Percentiles rank a stretch among this genome's conserved stretches.
These are phyloP conservation scores for Calcarius lapponicus DNA, from an alignment of 2,797 vertebrate species.

Conservation along the genomic window DNA sequence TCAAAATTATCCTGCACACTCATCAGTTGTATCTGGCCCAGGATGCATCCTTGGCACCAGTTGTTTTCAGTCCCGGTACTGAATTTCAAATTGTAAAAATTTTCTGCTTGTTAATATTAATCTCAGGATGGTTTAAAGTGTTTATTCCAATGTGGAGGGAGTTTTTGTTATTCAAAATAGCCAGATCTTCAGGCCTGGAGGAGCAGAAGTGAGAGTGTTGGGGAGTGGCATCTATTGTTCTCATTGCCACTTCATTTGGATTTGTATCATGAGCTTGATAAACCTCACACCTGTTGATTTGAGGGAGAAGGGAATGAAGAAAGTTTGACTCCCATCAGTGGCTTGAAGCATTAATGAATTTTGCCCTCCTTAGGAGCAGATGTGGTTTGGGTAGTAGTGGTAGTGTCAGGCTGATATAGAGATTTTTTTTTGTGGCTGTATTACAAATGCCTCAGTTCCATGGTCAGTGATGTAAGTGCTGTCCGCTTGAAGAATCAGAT, in stretches of 20 bases:
- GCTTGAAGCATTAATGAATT: neutral
- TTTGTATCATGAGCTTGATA: neutral
- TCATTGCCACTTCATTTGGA: neutral
- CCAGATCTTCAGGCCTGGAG: neutral
- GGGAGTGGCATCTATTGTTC: fast-evolving
- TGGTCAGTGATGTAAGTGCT: no score
- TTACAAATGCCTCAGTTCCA: no score
- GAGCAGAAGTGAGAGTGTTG: neutral
- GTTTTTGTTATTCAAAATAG: neutral
- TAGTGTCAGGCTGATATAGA: no score
- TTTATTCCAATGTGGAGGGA: fast-evolving
- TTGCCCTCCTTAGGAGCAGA: neutral
- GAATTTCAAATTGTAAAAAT: neutral
- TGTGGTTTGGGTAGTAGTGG: no score
- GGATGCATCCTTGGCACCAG: no score
- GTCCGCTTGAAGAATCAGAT: neutral
- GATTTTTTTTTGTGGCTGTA: no score
- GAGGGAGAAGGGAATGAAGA: neutral
- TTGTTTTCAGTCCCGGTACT: fast-evolving
- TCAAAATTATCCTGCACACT: fast-evolving
- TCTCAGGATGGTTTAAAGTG: neutral
- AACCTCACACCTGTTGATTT: fast-evolving
- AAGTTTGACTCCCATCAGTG: fast-evolving
- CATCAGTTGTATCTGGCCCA: neutral
- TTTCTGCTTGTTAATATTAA: fast-evolving